phyloP scores from a whole-genome alignment of 2,113 vertebrate species.

The Epinephelus moara region DNA sequence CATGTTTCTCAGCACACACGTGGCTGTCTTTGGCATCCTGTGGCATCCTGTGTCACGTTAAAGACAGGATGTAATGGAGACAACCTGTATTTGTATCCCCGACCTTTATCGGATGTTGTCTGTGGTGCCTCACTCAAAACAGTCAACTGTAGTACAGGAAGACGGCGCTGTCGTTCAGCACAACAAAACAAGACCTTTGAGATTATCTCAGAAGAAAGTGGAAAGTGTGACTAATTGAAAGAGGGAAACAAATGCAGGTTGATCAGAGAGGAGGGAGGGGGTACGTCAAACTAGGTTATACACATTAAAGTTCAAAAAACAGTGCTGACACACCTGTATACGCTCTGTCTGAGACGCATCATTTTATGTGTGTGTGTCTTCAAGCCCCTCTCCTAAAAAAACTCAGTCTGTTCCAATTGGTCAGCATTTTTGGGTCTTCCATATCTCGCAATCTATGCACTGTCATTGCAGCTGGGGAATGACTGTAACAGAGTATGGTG shows the following conservation, averaged over 20 bases:
- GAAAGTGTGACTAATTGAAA: not conserved
- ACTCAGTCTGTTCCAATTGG: no score
- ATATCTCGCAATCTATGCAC: no score
- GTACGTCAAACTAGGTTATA: not conserved
- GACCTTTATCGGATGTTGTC: not conserved
- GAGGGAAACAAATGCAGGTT: not conserved
- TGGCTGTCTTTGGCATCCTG: not conserved
- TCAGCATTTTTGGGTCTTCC: no score
- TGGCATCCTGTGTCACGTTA: not conserved
- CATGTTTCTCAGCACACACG: not conserved
- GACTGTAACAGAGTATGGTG: no score
- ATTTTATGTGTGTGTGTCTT: no score
- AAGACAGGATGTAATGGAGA: constrained; percentile 9
- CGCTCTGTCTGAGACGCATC: no score
- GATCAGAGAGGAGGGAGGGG: not conserved
- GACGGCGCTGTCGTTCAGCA: not conserved
- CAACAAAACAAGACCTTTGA: no score
- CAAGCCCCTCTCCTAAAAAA: no score
- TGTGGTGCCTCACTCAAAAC: not conserved
- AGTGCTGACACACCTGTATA: no score
- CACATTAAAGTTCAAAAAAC: no score
- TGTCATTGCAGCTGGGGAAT: no score
- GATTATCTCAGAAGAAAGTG: not conserved
- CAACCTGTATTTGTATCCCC: not conserved
- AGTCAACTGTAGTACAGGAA: not conserved